phyloP scores from a whole-genome alignment of 2,113 vertebrate species.

The Oreamnos americanus region DNA sequence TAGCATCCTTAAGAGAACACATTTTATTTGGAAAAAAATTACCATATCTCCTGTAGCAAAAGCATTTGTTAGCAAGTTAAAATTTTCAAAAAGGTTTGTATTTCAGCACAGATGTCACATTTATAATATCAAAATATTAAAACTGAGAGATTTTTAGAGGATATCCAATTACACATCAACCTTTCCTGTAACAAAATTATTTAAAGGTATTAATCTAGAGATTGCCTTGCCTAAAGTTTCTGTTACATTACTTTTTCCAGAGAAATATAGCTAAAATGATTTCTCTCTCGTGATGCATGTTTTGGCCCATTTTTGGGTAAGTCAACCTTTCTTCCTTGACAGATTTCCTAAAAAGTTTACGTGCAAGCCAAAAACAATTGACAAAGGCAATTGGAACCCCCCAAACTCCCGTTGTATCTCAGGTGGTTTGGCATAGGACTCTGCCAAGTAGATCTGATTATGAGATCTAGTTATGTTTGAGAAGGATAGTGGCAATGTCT shows the following conservation, averaged over 20 bases:
- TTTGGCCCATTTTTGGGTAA: background rate
- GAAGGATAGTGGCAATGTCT: background rate
- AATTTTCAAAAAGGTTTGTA: background rate
- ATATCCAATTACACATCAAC: background rate
- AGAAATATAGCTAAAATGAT: background rate
- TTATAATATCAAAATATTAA: background rate
- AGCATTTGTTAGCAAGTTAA: background rate
- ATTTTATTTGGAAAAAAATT: background rate
- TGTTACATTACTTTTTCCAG: background rate
- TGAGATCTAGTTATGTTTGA: background rate
- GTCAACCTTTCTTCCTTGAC: background rate
- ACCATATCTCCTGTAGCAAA: background rate
- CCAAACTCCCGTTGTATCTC: background rate
- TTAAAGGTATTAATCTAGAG: background rate
- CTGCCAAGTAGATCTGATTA: background rate
- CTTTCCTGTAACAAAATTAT: background rate
- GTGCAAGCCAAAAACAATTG: background rate
- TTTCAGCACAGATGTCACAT: background rate
- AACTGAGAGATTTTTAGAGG: background rate
- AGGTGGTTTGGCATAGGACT: background rate
- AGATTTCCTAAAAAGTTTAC: background rate
- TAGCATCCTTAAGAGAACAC: background rate
- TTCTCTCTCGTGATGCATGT: background rate
- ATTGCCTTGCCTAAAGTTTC: background rate
- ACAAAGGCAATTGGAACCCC: background rate